Evolutionary conservation across 2,888 invertebrate species (phyloP).

Genomic region (Caenorhabditis macrosperma): DNA sequence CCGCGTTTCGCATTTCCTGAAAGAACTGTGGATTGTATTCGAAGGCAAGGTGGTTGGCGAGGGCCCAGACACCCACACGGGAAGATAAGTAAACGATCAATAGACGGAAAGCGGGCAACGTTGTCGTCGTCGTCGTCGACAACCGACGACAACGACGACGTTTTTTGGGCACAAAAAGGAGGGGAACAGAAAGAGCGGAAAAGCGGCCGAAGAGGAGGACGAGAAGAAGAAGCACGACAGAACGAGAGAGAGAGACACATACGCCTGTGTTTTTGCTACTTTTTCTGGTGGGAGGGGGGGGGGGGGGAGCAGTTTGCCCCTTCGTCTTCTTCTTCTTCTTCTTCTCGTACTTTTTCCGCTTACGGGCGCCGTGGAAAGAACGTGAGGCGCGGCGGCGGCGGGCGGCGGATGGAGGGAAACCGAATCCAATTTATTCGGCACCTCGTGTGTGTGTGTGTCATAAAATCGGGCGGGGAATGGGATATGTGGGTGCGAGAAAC

Average conservation of each 20-base stretch:
- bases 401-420: constrained; percentile 14
- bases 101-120: constrained; percentile 42
- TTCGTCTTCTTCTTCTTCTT: constrained; percentile 2
- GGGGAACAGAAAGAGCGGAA: constrained; percentile 38
- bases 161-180: constrained; percentile 33
- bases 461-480: constrained; percentile 57
- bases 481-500: constrained; percentile 54
- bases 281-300: too few species aligned
- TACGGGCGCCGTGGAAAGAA: too few species aligned
- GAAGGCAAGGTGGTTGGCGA: constrained; percentile 14
- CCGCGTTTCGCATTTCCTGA: constrained; percentile 58
- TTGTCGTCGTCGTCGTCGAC: too few species aligned
- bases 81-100: constrained; percentile 45
- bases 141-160: constrained; percentile 11
- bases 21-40: neutral
- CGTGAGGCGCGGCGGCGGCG: constrained; percentile 3
- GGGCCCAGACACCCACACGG: constrained; percentile 35
- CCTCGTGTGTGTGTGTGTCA: constrained; percentile 54
- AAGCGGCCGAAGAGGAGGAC: constrained; percentile 31
- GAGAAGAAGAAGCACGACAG: constrained; percentile 9
- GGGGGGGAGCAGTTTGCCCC: constrained; percentile 35
- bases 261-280: constrained; percentile 35
- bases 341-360: too few species aligned
- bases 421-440: constrained; percentile 58
- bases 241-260: constrained; percentile 25